Conservation (phyloP, 1,140 invertebrate species). For the Idris sp. region DNA sequence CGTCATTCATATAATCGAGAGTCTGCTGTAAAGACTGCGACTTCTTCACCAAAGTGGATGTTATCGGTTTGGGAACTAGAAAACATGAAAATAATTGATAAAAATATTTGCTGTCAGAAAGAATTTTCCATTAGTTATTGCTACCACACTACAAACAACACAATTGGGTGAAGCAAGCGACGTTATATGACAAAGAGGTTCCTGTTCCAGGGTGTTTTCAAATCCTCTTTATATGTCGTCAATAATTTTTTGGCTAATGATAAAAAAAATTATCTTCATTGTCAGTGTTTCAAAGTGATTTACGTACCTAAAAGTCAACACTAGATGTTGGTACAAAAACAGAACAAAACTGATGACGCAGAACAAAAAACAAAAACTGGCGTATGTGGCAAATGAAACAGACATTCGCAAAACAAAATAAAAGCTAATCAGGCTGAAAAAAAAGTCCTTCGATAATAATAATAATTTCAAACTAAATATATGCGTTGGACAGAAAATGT, state of each 20-base stretch:
- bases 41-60: conserved; percentile 74
- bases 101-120: background rate
- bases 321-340: conserved; percentile 28
- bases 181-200: conserved; percentile 31
- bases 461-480: conserved; percentile 9
- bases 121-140: background rate
- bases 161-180: conserved; percentile 50
- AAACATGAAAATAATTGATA: conserved; percentile 51
- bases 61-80: conserved; percentile 76
- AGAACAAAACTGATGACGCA: conserved; percentile 56
- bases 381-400: conserved; percentile 60
- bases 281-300: conserved; percentile 4
- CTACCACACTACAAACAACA: conserved; percentile 40
- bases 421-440: conserved; percentile 54
- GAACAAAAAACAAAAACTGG: conserved; percentile 58
- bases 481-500: conserved; percentile 16
- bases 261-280: conserved; percentile 20
- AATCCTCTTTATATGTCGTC: too few relatives aligned
- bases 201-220: background rate
- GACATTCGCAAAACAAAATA: conserved; percentile 63
- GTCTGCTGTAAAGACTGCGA: conserved; percentile 78
- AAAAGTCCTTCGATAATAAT: conserved; percentile 61
- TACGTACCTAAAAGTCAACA: conserved; percentile 37
- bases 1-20: conserved; percentile 73
- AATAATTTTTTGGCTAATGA: conserved; percentile 11